A percentile compares a stretch with the other conserved stretches of the same genome.
phyloP scores from a whole-genome alignment of 2,797 vertebrate species.

The Chaetodon trifasciatus region DNA sequence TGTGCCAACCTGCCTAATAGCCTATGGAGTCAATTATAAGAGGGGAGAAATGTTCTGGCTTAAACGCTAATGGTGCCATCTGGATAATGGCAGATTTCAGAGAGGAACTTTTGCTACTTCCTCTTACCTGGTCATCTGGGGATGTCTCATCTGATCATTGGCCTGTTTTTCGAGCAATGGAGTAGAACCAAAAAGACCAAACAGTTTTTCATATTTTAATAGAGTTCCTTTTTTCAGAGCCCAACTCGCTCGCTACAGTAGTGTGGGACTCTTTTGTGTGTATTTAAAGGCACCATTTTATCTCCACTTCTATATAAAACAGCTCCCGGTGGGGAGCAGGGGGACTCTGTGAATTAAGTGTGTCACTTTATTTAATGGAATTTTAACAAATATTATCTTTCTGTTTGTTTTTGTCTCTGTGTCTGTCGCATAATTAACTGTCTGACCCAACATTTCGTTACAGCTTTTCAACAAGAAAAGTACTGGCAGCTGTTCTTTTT shows the following conservation, averaged over 20 bases:
- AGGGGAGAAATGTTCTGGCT: constrained; percentile 88
- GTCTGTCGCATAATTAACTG: constrained; percentile 37
- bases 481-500: constrained; percentile 28
- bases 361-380: constrained; percentile 67
- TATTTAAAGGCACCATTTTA: constrained; percentile 59
- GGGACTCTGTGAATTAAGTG: constrained; percentile 72
- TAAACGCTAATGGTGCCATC: constrained; percentile 90
- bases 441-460: constrained; percentile 42
- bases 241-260: constrained; percentile 17
- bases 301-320: constrained; percentile 63
- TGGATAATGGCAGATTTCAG: constrained; percentile 89
- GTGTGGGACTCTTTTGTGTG: constrained; percentile 38
- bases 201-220: constrained; percentile 84
- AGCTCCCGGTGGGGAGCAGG: constrained; percentile 42
- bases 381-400: constrained; percentile 67
- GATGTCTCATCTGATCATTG: constrained; percentile 82
- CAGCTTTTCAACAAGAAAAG: constrained; percentile 35
- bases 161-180: constrained; percentile 78
- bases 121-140: constrained; percentile 88
- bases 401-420: constrained; percentile 31
- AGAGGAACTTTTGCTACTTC: constrained; percentile 85
- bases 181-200: constrained; percentile 82
- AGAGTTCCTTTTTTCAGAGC: constrained; percentile 68
- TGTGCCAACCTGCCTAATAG: constrained; percentile 91
- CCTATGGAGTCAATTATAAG: constrained; percentile 92